These are phyloP conservation scores for Megaustenia siamemsis DNA, from an alignment of 2,888 invertebrate species.

Conservation along the genomic window DNA sequence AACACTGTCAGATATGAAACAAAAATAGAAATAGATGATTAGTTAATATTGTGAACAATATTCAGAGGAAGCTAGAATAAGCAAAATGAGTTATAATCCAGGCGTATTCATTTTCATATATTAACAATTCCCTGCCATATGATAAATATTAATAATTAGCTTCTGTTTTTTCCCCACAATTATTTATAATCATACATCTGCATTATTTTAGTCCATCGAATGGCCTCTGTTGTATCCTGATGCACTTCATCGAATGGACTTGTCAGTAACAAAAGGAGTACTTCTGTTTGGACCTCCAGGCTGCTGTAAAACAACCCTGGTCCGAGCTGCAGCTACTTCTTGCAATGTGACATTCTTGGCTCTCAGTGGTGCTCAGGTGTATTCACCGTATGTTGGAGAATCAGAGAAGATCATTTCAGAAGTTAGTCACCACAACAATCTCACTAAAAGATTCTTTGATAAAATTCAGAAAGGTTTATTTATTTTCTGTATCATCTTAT, in stretches of 20 bases:
- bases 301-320: conserved; percentile 85
- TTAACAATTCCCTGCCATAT: no score
- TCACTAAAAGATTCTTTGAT: background rate
- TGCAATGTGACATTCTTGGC: conserved; percentile 82
- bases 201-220: conserved; percentile 69
- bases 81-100: no score
- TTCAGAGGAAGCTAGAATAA: no score
- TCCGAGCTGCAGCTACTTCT: conserved; percentile 83
- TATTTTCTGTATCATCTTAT: no score
- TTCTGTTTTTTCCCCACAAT: no score
- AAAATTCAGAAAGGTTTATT: background rate
- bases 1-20: no score
- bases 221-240: conserved; percentile 75
- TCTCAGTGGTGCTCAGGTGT: conserved; percentile 84
- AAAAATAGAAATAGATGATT: no score
- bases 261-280: conserved; percentile 80
- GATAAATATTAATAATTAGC: no score
- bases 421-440: conserved; percentile 62
- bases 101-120: no score
- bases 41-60: no score
- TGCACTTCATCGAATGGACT: conserved; percentile 68
- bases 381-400: conserved; percentile 85
- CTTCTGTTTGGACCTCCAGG: conserved; percentile 85
- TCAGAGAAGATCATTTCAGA: conserved; percentile 84
- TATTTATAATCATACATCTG: background rate